phyloP scores from a whole-genome alignment of 2,888 invertebrate species.

The Empis stercorea region DNA sequence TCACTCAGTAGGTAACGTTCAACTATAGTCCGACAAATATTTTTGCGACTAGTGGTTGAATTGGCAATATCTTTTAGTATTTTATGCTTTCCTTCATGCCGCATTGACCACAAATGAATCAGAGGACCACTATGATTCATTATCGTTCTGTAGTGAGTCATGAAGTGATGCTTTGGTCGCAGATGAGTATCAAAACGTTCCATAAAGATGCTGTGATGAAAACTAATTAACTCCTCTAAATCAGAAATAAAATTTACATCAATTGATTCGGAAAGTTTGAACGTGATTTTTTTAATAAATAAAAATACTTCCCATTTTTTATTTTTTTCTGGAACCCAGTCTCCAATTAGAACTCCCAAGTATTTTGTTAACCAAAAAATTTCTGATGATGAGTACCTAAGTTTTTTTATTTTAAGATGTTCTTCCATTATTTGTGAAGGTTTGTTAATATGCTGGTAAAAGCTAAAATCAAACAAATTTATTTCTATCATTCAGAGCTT shows the following conservation, averaged over 20 bases:
- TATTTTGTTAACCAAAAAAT: slow-evolving; percentile 4
- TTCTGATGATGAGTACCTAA: slow-evolving; percentile 6
- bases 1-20: neutral
- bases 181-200: too few relatives aligned
- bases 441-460: slow-evolving; percentile 4
- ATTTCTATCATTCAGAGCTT: neutral
- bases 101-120: neutral
- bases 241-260: neutral
- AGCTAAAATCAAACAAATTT: neutral
- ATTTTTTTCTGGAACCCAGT: too few relatives aligned
- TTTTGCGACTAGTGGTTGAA: neutral
- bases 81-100: neutral
- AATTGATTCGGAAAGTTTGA: slow-evolving; percentile 14
- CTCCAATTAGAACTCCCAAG: too few relatives aligned
- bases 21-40: neutral
- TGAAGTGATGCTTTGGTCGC: neutral
- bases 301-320: neutral
- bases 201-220: neutral
- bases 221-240: neutral
- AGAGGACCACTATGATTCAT: neutral
- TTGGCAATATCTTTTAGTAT: neutral
- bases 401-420: slow-evolving; percentile 4
- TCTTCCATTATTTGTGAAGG: slow-evolving; percentile 1
- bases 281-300: neutral
- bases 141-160: neutral